phyloP scores from a whole-genome alignment of 2,888 invertebrate genomes.

The Plusia festucae region DNA sequence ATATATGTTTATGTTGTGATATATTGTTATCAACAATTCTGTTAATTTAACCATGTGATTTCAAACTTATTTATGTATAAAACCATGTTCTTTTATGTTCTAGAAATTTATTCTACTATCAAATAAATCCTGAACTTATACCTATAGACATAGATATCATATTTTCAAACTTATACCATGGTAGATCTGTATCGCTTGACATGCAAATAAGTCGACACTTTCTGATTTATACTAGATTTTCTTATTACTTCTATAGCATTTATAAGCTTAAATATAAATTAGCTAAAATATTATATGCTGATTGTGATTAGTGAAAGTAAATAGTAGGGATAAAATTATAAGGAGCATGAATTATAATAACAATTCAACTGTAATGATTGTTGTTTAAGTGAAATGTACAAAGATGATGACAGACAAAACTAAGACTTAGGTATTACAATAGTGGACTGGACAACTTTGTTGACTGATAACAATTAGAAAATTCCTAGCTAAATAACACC shows the following conservation, averaged over 20 bases:
- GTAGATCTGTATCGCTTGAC: constrained; percentile 19
- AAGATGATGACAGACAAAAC: constrained; percentile 20
- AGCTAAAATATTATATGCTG: background rate
- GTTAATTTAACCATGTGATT: constrained; percentile 22
- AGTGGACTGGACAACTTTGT: constrained; percentile 9
- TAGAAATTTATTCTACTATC: no score
- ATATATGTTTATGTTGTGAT: constrained; percentile 43
- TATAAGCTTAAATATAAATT: constrained; percentile 14
- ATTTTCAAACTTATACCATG: background rate
- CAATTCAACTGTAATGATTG: constrained; percentile 6
- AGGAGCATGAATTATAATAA: constrained; percentile 9
- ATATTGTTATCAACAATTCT: constrained; percentile 48
- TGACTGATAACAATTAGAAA: background rate
- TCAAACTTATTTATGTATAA: constrained; percentile 17
- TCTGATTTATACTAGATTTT: constrained; percentile 8
- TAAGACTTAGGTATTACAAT: background rate
- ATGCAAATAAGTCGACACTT: background rate
- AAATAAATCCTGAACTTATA: background rate
- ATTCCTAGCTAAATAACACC: background rate
- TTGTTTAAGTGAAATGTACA: constrained; percentile 34
- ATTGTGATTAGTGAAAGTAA: constrained; percentile 9
- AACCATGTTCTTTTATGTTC: background rate
- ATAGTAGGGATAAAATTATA: background rate
- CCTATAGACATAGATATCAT: background rate
- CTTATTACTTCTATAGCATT: background rate